Evolutionary conservation across 2,113 vertebrate species (phyloP).

Genomic region (Tichodroma muraria): DNA sequence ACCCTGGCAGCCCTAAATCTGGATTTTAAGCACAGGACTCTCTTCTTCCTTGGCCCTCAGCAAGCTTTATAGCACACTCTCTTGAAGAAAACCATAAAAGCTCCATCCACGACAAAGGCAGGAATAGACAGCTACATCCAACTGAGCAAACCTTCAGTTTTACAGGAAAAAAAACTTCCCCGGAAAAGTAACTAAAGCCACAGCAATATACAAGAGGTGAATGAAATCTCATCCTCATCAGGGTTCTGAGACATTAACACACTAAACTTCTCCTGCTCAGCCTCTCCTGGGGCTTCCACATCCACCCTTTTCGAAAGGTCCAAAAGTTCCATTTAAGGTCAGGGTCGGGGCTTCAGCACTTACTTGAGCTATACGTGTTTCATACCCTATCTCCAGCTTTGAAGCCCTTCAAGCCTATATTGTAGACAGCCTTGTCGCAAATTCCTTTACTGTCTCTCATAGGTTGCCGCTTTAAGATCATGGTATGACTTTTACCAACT

Average conservation of each 20-base stretch:
- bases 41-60: background rate
- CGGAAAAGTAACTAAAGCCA: background rate
- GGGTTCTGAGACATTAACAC: background rate
- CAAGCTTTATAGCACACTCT: background rate
- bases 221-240: background rate
- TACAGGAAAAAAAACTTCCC: background rate
- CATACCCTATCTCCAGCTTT: accelerated
- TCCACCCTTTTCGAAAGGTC: background rate
- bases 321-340: background rate
- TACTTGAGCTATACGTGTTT: accelerated
- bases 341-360: accelerated
- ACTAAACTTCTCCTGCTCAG: background rate
- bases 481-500: accelerated
- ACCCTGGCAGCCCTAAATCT: background rate
- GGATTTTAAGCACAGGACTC: accelerated
- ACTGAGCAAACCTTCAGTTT: background rate
- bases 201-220: background rate
- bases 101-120: background rate
- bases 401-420: accelerated
- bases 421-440: background rate
- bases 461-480: accelerated
- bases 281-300: background rate
- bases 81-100: background rate
- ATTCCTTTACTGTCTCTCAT: accelerated
- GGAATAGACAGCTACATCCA: background rate